Evolutionary conservation across 2,888 invertebrate genomes (phyloP).

Genomic region (Frankliniella intonsa): DNA sequence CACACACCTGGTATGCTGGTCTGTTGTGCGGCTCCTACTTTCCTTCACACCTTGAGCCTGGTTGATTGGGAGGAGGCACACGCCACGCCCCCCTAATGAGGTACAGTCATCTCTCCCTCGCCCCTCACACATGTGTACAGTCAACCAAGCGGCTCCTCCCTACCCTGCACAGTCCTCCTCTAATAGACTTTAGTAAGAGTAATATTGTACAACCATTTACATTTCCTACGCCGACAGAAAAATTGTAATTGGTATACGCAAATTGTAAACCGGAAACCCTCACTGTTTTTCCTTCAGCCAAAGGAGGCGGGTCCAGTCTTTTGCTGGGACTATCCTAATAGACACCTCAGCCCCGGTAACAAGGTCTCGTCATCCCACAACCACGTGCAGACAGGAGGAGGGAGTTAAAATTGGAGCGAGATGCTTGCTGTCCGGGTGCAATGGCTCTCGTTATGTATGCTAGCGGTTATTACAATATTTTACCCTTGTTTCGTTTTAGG

Average conservation of each 20-base stretch:
- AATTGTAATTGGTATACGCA: no score
- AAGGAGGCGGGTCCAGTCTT: not conserved
- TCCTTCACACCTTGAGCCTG: slow-evolving; percentile 20
- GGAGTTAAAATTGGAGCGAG: not conserved
- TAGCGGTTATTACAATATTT: no score
- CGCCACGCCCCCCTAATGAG: slow-evolving; percentile 12
- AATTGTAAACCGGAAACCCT: not conserved
- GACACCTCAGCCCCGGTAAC: slow-evolving; percentile 3
- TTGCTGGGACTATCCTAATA: not conserved
- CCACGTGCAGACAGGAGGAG: not conserved
- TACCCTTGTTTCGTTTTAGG: no score
- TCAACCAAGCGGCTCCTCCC: no score
- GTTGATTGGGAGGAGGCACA: slow-evolving; percentile 5
- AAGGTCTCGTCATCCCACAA: slow-evolving; percentile 11
- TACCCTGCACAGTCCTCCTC: no score
- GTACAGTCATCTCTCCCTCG: not conserved
- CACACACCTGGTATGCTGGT: not conserved
- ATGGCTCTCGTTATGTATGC: not conserved
- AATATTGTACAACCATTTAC: no score
- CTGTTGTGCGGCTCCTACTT: not conserved
- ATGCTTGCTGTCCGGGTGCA: not conserved
- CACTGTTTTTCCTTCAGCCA: not conserved
- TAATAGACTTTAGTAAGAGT: no score
- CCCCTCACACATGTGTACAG: not conserved
- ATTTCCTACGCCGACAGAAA: no score